phyloP scores from a whole-genome alignment of 2,113 vertebrate species.

The Apaloderma vittatum region DNA sequence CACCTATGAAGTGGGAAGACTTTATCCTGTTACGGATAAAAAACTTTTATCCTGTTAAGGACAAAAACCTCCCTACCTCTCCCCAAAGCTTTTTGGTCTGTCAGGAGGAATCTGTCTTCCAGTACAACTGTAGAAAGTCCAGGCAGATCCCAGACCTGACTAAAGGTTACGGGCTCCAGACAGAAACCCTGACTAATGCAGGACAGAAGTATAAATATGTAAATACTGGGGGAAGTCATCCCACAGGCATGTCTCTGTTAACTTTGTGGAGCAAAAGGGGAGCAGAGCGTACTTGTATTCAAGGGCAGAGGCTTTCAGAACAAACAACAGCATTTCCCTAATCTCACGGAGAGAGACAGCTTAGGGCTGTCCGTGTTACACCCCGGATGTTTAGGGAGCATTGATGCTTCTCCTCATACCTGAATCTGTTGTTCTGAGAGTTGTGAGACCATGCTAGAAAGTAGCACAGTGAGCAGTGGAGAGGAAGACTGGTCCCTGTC shows the following conservation, averaged over 20 bases:
- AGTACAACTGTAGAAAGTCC: neutral
- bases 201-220: constrained; percentile 32
- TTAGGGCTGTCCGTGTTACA: neutral
- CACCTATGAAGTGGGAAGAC: neutral
- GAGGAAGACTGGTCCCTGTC: neutral
- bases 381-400: rapidly evolving
- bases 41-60: neutral
- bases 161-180: constrained; percentile 39
- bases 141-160: constrained; percentile 17
- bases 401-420: neutral
- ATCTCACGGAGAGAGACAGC: neutral
- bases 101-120: neutral
- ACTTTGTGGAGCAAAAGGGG: neutral
- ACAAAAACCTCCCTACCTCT: neutral
- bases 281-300: neutral
- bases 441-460: rapidly evolving
- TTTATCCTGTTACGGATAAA: neutral
- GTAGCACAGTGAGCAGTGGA: neutral
- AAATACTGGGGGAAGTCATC: constrained; percentile 41
- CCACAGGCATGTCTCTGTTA: neutral
- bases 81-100: neutral
- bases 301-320: constrained; percentile 41
- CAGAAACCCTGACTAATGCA: constrained; percentile 55
- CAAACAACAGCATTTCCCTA: neutral
- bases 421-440: neutral